Base-by-base conservation (phyloP, 2,797 vertebrate species). In the Periparus ater region DNA sequence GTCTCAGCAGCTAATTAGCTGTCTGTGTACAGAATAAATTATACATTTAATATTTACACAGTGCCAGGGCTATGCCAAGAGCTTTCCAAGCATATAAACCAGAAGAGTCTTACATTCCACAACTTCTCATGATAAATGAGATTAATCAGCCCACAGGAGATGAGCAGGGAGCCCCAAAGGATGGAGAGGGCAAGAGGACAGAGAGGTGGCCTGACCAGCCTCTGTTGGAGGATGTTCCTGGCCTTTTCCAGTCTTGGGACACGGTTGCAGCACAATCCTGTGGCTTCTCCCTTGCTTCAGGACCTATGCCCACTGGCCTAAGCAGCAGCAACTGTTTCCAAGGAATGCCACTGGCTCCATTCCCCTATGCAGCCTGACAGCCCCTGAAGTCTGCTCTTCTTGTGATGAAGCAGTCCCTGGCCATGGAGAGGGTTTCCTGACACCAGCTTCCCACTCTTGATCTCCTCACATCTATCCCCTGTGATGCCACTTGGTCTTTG, bases 31-130 rank as follows among this genome's bases (percentile, higher is more conserved):
- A 45, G 23, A 70, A 68, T 89, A 75, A 93, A 93, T 92, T 70
- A 73, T 4, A 89, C 44, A 73, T 89, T 88, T 84, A 70, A 44
- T 84, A 88, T 88, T 92, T 88, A 78, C 66, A 70, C 44, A 72
- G 36, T 40, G 40, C 36, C 3, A 1, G 26, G 62, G n/a, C 57
- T 58, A 42, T 7, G 51, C 44, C 1, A 18, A 85, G 58, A 66
- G 82, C 58, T 88, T 92, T 87, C 53, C 50, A 85, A 54, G 57
- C 21, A 51, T 32, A 89, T 34, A n/a, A 78, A 73, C 44, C 3
- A 3, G 53, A 2, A 2, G 60, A n/a, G 51, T 71, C 68, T 81
- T 7, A 4, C n/a, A 45, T 32, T 29, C n/a, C 34, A 50, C 29
- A 58, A 5, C 36, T 85, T 84, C 30, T 40, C 1, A 0, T 0